phyloP scores from a whole-genome alignment of 1,140 invertebrate species.

The Physella acuta region DNA sequence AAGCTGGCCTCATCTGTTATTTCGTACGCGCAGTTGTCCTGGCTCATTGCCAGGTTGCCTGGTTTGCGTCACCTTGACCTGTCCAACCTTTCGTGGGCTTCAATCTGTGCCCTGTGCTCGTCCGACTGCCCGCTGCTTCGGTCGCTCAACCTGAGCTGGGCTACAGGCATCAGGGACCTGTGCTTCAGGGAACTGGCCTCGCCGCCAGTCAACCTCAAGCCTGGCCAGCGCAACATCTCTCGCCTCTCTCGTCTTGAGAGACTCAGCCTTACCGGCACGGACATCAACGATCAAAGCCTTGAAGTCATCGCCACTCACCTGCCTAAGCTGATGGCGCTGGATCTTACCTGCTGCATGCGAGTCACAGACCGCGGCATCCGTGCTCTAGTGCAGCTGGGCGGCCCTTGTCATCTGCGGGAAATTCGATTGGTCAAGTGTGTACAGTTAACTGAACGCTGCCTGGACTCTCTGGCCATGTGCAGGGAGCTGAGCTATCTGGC shows the following conservation, averaged over 20 bases:
- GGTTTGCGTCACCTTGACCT: constrained; percentile 77
- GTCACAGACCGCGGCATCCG: constrained; percentile 87
- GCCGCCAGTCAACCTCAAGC: constrained; percentile 79
- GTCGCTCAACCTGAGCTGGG: constrained; percentile 76
- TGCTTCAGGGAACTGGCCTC: constrained; percentile 77
- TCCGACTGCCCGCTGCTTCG: constrained; percentile 79
- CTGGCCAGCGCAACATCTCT: constrained; percentile 78
- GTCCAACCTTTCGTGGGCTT: constrained; percentile 77
- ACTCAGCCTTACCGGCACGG: constrained; percentile 79
- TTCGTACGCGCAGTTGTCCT: constrained; percentile 80
- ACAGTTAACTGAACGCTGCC: constrained; percentile 28
- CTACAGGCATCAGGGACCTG: constrained; percentile 78
- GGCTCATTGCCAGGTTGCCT: constrained; percentile 82
- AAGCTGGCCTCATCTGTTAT: constrained; percentile 84
- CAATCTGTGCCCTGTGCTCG: constrained; percentile 78
- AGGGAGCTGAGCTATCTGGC: constrained; percentile 24
- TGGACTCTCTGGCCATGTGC: constrained; percentile 18
- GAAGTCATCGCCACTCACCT: constrained; percentile 78
- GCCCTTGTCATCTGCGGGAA: constrained; percentile 17
- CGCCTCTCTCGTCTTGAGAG: constrained; percentile 76
- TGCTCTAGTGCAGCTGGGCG: constrained; percentile 67
- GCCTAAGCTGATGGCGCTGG: constrained; percentile 72
- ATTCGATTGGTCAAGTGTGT: constrained; percentile 25
- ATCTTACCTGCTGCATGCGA: constrained; percentile 82
- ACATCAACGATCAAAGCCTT: constrained; percentile 84